Evolutionary conservation across 2,113 vertebrate species (phyloP).

Genomic region (Limanda limanda): DNA sequence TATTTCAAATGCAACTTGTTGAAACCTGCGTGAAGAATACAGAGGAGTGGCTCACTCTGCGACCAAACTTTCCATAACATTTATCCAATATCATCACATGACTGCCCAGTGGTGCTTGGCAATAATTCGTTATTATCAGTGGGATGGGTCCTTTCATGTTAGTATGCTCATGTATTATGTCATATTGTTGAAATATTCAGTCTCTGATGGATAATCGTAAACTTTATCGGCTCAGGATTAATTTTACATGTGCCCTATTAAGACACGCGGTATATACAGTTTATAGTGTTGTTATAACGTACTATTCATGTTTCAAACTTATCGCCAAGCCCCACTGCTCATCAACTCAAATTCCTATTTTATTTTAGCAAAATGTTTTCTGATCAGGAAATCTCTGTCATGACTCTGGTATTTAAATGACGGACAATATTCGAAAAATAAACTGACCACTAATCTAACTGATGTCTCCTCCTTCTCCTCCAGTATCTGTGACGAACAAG

Average conservation of each 20-base stretch:
- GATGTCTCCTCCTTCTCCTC: not conserved
- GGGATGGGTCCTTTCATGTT: not conserved
- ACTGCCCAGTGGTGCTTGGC: not conserved
- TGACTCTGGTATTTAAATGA: not conserved
- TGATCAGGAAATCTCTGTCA: not conserved
- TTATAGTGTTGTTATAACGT: too few relatives aligned
- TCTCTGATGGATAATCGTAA: too few relatives aligned
- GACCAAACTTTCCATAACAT: too few relatives aligned
- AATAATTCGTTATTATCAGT: not conserved
- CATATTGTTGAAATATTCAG: not conserved
- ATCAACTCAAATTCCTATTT: not conserved
- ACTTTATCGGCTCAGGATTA: too few relatives aligned
- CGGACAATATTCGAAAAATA: not conserved
- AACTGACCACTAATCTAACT: not conserved
- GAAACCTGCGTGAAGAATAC: too few relatives aligned
- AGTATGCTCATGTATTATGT: not conserved
- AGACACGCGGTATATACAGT: too few relatives aligned
- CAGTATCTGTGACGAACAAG: conserved; percentile 92
- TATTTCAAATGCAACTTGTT: too few relatives aligned
- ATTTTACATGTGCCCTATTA: too few relatives aligned
- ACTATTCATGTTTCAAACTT: too few relatives aligned
- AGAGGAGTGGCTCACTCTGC: too few relatives aligned
- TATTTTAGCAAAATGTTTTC: not conserved
- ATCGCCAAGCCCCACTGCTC: too few relatives aligned
- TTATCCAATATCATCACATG: too few relatives aligned